These are phyloP conservation scores for Pentalonia nigronervosa DNA, from an alignment of 1,140 invertebrate genomes.

Conservation along the genomic window DNA sequence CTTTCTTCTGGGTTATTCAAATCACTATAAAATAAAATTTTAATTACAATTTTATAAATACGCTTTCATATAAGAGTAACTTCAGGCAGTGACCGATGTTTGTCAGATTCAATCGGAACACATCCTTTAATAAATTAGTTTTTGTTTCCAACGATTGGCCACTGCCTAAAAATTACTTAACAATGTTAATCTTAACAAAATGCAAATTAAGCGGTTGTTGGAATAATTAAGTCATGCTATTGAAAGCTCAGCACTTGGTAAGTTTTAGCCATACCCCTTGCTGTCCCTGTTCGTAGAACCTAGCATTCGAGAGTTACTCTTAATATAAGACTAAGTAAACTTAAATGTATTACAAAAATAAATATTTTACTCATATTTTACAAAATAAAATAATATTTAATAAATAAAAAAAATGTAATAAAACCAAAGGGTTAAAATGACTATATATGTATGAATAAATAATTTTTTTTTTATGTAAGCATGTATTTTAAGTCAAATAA, in stretches of 20 bases:
- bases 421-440: not conserved
- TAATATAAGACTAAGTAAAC: not conserved
- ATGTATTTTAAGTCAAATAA: not conserved
- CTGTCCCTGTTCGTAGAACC: not conserved
- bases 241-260: not conserved
- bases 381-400: not conserved
- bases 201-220: too few relatives aligned
- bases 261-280: not conserved
- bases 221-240: not conserved
- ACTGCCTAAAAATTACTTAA: not conserved
- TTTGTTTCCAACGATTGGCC: not conserved
- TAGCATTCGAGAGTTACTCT: not conserved
- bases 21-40: conserved; percentile 6
- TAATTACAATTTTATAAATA: not conserved
- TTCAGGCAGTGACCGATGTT: too few relatives aligned
- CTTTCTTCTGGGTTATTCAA: conserved; percentile 16
- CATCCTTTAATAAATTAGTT: not conserved
- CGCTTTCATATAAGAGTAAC: not conserved
- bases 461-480: not conserved
- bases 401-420: not conserved
- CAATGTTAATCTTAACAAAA: not conserved
- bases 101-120: not conserved
- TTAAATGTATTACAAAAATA: too few relatives aligned
- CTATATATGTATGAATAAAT: not conserved
- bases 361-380: too few relatives aligned